Evolutionary conservation across 92 coral and sea anemone species (phyloP).

Genomic region (Parazoanthus darwini): DNA sequence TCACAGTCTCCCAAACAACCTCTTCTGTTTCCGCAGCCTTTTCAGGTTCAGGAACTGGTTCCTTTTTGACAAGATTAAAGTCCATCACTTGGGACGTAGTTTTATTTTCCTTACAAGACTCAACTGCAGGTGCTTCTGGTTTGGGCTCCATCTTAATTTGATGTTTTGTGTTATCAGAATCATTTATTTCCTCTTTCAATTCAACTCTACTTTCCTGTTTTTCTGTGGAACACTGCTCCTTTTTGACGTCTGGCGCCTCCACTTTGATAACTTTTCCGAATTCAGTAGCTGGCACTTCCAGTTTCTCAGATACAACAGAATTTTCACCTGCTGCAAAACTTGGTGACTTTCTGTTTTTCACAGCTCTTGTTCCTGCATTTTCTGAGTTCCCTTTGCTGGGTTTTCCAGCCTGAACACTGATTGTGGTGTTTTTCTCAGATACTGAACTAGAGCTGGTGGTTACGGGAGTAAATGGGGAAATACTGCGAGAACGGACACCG

Average conservation of each 20-base stretch:
- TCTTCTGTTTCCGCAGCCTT: constrained; percentile 49
- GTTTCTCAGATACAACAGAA: background rate
- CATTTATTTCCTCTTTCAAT: constrained; percentile 18
- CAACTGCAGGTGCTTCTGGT: background rate
- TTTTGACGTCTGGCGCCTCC: background rate
- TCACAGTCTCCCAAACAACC: constrained; percentile 92
- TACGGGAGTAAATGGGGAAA: constrained; percentile 50
- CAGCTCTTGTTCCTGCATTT: constrained; percentile 2
- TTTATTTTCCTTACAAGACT: background rate
- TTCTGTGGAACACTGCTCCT: background rate
- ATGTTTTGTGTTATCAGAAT: background rate
- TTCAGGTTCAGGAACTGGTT: constrained; percentile 32
- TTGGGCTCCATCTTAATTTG: background rate
- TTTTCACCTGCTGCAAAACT: constrained; percentile 13
- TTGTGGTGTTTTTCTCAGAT: background rate
- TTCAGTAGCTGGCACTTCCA: background rate
- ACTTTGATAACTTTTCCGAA: constrained; percentile 1
- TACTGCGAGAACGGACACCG: constrained; percentile 65
- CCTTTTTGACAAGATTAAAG: background rate
- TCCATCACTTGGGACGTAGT: background rate
- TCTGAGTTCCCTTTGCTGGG: constrained; percentile 18
- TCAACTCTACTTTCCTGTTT: background rate
- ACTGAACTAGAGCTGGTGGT: constrained; percentile 20
- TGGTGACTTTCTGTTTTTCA: constrained; percentile 25
- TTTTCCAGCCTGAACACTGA: constrained; percentile 30